Evolutionary conservation across 2,888 invertebrate genomes (phyloP).

Genomic region (Strigamia crassipes): DNA sequence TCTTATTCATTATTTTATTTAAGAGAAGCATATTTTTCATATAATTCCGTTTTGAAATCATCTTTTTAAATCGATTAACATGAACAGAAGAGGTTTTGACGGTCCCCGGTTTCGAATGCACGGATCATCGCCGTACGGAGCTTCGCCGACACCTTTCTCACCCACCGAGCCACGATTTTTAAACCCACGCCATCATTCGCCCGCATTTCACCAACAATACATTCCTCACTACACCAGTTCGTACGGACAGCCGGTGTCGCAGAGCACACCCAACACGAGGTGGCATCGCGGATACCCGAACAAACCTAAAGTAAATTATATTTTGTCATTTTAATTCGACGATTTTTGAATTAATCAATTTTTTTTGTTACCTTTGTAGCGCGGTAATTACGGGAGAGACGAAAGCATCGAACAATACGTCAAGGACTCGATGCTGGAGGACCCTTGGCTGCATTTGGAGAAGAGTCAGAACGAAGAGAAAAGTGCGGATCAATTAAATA

Average conservation of each 20-base stretch:
- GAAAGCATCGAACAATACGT: conserved; percentile 52
- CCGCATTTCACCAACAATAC: background rate
- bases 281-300: background rate
- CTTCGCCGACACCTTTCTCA: background rate
- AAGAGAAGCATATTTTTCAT: background rate
- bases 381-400: background rate
- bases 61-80: background rate
- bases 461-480: background rate
- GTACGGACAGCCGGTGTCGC: background rate
- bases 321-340: background rate
- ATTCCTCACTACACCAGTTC: background rate
- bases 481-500: background rate
- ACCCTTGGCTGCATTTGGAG: conserved; percentile 54
- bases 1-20: background rate
- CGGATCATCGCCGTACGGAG: background rate
- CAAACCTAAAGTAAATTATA: background rate
- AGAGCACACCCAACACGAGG: background rate
- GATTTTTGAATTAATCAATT: background rate
- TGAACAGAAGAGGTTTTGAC: background rate
- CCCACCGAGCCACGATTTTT: background rate
- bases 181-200: background rate
- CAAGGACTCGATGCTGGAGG: conserved; percentile 54
- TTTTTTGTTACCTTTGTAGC: background rate
- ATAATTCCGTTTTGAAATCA: background rate
- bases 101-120: background rate